Evolutionary conservation across 1,140 invertebrate species (phyloP), one percentile per base, ranked within the genome.

Genomic region (Theocolax elegans): DNA sequence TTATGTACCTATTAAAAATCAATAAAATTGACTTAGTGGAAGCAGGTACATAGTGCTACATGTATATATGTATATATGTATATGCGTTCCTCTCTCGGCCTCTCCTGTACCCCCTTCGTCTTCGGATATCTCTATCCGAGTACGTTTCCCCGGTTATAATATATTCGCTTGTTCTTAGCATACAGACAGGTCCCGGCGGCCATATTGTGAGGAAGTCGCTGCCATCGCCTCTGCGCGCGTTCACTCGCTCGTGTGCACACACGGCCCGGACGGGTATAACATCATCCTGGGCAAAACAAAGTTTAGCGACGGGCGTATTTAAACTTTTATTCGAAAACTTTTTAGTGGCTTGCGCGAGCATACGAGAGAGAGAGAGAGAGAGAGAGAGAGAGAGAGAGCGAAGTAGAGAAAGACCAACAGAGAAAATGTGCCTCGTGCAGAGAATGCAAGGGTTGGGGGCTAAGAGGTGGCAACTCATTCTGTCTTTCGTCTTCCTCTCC

Each of bases 251-350:
- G 42, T 51, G 31, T 60, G 38, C 56, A 51, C 58, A 67, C 38
- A 42, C 58, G 62, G 19, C 53, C 17, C 35, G 23, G 31, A 54
- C 44, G 38, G 27, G 19, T 56, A 58, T 42, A 54, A 58, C 60
- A 38, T 66, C 69, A 66, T 71, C 29, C 62, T 38, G 17, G 59
- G 71, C 70, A 74, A 76, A 77, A 78, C 77, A 78, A 83, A 83
- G 73, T 83, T 83, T 78, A 71, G 67, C 62, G 44, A 71, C 65
- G 71, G 76, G 73, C 74, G 77, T 81, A 82, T 82, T 83, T 82
- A 82, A 83, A 83, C 78, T 83, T 83, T 82, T 81, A 83, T 83
- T 82, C 78, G 76, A 80, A 83, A 83, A 83, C 79, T 83, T 83
- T 83, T 82, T 82, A 81, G 76, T 78, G 59, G 51, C 49, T 70